A percentile compares a stretch with the other conserved stretches of the same genome.
Conservation (phyloP, 2,113 vertebrate genomes). For the Maccullochella peelii region DNA sequence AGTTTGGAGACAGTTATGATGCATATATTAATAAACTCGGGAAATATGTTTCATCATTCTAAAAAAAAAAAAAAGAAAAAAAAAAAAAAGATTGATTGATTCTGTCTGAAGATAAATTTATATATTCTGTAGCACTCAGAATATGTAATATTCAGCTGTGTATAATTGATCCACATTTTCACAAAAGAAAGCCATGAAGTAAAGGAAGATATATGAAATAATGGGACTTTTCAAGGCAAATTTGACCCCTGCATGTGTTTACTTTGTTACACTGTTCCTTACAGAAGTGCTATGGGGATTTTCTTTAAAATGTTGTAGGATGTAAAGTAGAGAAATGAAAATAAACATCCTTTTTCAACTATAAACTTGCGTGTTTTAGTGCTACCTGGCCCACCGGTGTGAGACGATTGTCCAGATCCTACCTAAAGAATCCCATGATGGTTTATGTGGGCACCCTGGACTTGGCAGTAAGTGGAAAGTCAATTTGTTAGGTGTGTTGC, state of each 20-base stretch:
- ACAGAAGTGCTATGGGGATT: neutral
- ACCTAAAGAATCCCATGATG: slow-evolving; percentile 96
- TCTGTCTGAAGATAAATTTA: neutral
- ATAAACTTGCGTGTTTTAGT: slow-evolving; percentile 72
- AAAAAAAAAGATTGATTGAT: no score
- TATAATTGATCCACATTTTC: neutral
- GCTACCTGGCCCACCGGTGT: slow-evolving; percentile 96
- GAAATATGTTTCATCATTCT: neutral
- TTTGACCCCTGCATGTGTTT: neutral
- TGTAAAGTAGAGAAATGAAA: neutral
- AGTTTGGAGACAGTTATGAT: neutral
- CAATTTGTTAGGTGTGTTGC: neutral
- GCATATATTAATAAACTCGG: no score
- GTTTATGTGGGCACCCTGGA: slow-evolving; percentile 96
- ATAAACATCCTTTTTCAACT: accelerated
- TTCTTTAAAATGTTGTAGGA: neutral
- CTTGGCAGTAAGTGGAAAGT: slow-evolving; percentile 87
- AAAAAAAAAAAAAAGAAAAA: no score
- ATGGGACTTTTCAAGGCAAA: neutral
- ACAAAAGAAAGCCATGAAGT: neutral
- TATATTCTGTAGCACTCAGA: neutral
- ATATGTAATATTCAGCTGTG: no score
- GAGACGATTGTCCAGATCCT: slow-evolving; percentile 91
- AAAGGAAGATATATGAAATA: neutral
- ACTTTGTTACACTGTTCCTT: neutral